Evolutionary conservation across 2,888 invertebrate genomes (phyloP), one percentile per base, ranked within the genome.

Genomic region (Coleophora flavipennella): DNA sequence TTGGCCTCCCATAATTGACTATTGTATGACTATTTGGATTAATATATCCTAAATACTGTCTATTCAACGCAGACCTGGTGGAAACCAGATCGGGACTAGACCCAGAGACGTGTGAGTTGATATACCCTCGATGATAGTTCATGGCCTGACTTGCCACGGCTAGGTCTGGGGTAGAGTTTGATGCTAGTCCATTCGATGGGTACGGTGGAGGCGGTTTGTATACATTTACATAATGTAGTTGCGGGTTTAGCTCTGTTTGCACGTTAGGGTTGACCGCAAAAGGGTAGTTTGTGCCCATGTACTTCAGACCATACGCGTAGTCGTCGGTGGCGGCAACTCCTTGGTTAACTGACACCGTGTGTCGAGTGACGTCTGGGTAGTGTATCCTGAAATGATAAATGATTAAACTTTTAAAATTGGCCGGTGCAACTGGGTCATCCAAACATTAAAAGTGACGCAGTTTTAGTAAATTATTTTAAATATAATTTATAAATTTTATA

Each of bases 131-230:
- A 35, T 81, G 81, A 52, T 83, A 83, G 43, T 77, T 79, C 0
- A 83, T 59, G 0, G 87, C 87, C 54, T 90, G 91, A 40, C 90
- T 89, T 1, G 91, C 90, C 1, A 89, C 89, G 0, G 94, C 94
- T 40, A 95, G 69, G 67, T 95, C 95, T 0, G 95, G 94, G 0
- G 94, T 94, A 1, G 93, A 94, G 53, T 92, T 93, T 8, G 93
- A 94, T 36, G 91, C 92, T n/a, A 91, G 77, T 0, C 91, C 87
- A 58, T 90, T 90, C 0, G 89, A 89, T 0, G 93, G 92, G 74
- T 95, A 95, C 0, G 95, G 94, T 0, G 95, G 95, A 0, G 95
- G 95, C 0, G 94, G 93, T 66, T 94, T 94, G 62, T 90, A 91
- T 6, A 92, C 86, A 59, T 91, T 90, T 13, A 91, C 74, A 57